Evolutionary conservation across 2,113 vertebrate genomes (phyloP).

Genomic region (Triplophysa rosa): DNA sequence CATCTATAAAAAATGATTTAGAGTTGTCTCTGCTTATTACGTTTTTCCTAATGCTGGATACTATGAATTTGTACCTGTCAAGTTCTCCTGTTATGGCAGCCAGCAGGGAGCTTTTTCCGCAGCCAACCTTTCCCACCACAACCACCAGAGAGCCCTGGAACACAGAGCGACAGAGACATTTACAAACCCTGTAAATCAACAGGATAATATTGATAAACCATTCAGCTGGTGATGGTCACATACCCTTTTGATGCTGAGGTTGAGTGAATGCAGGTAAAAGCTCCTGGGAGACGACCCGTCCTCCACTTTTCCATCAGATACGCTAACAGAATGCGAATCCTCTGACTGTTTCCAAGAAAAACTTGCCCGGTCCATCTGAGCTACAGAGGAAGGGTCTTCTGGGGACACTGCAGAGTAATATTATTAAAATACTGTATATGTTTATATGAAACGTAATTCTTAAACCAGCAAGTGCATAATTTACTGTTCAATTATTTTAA

Average conservation of each 20-base stretch:
- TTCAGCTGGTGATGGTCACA: neutral
- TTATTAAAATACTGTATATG: too few species aligned
- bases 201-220: neutral
- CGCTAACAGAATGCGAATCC: conserved; percentile 33
- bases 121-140: conserved; percentile 92
- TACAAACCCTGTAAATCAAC: too few species aligned
- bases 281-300: conserved; percentile 44
- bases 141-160: conserved; percentile 85
- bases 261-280: conserved; percentile 76
- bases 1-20: too few species aligned
- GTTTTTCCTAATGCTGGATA: neutral
- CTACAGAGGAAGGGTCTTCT: conserved; percentile 62
- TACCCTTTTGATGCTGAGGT: conserved; percentile 82
- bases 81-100: conserved; percentile 91
- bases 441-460: too few species aligned
- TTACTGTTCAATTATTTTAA: too few species aligned
- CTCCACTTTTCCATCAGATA: neutral
- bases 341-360: conserved; percentile 82
- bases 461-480: too few species aligned
- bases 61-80: conserved; percentile 77
- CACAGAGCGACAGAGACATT: neutral
- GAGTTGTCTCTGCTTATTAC: too few species aligned
- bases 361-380: conserved; percentile 77
- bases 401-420: conserved; percentile 60
- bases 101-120: conserved; percentile 91